Conservation (phyloP, 1,140 invertebrate genomes). For the Bombyx mandarina region DNA sequence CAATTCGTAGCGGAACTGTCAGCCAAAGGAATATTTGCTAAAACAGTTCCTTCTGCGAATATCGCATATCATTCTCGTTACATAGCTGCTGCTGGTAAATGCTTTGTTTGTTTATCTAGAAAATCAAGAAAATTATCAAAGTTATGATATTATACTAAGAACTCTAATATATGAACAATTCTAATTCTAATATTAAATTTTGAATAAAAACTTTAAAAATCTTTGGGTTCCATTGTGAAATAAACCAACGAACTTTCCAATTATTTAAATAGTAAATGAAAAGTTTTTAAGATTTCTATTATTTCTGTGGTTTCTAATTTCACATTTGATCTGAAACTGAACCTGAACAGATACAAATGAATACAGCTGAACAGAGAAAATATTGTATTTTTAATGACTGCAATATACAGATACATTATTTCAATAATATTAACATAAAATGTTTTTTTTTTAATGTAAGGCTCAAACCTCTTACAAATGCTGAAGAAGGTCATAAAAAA, state of each 20-base stretch:
- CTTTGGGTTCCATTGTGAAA: too few relatives aligned
- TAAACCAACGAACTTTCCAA: too few relatives aligned
- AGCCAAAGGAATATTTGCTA: too few relatives aligned
- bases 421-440: neutral
- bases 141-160: too few relatives aligned
- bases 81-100: constrained; percentile 69
- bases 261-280: neutral
- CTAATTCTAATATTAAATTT: too few relatives aligned
- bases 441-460: constrained; percentile 15
- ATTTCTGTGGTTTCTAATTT: neutral
- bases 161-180: too few relatives aligned
- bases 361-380: neutral
- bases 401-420: constrained; percentile 4
- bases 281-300: neutral
- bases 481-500: constrained; percentile 76
- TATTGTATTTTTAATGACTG: constrained; percentile 2
- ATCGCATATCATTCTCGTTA: constrained; percentile 83
- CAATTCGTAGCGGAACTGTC: too few relatives aligned
- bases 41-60: constrained; percentile 61
- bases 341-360: too few relatives aligned
- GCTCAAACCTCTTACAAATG: constrained; percentile 77
- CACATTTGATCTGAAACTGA: neutral
- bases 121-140: too few relatives aligned
- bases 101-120: too few relatives aligned
- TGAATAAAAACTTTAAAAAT: too few relatives aligned